Base-by-base conservation (phyloP, 2,113 vertebrate genomes). In the Panthera uncia region DNA sequence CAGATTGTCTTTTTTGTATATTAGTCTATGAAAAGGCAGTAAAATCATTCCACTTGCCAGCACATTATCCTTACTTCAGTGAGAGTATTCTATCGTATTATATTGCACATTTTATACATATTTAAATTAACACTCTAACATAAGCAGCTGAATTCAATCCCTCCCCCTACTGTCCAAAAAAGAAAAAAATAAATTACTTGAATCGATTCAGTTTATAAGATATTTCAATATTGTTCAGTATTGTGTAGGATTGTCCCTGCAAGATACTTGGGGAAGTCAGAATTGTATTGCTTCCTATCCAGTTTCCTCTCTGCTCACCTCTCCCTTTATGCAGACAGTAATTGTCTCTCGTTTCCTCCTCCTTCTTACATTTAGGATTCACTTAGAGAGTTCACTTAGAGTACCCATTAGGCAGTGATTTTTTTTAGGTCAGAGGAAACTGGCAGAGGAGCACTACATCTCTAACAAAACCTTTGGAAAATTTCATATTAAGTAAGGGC, bases 221-320 rank as follows among this genome's bases (percentile, higher is more conserved):
- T 61, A 14, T 96, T 66, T 84, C 23, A 16, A 2, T 63, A 27
- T 23, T 23, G 38, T 33, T 50, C 6, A n/a, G 33, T n/a, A 38
- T 23, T 52, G 0, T 55, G 0, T 33, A 25, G 5, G 1, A 10
- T 69, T 91, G 25, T 55, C 16, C 38, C 29, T 52, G 2, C 4
- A 88, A 41, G 7, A 33, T 29, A 25, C 33, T 69, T 52, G 21
- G 7, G 19, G n/a, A 36, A 36, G 13, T 38, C 55, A 84, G 5
- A 33, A 57, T 31, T 71, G 9, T 23, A 10, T 29, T 55, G 6
- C 14, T 41, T 95, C 27, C 12, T 31, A 10, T 41, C 15, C 18
- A 7, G 25, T 94, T n/a, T 85, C 23, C 16, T 61, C 19, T 55
- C 14, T 0, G 1, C 1, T 21, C 0, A 52, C 29, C 31, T 0